Evolutionary conservation across 2,113 vertebrate genomes (phyloP).

Genomic region (Urocitellus parryii): DNA sequence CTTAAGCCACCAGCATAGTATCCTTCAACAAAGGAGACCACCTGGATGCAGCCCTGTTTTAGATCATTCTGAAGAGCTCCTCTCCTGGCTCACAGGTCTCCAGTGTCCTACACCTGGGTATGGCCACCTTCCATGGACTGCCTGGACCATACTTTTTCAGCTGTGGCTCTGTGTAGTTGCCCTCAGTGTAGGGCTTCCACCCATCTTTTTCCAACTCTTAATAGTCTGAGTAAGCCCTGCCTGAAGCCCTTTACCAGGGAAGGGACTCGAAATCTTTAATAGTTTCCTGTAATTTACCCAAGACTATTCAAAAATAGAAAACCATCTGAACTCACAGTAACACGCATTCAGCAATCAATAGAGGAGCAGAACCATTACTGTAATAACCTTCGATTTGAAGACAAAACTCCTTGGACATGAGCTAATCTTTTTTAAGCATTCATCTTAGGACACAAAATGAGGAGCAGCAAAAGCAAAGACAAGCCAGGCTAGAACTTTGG

Average conservation of each 20-base stretch:
- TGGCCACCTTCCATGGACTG: neutral
- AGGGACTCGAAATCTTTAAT: neutral
- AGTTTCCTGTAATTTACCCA: neutral
- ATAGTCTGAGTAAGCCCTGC: neutral
- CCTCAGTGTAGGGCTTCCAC: rapidly evolving
- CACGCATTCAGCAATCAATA: neutral
- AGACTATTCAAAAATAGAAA: slow-evolving; percentile 1
- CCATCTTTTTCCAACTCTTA: neutral
- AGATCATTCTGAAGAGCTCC: neutral
- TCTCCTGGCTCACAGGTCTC: neutral
- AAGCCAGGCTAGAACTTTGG: neutral
- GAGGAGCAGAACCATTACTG: neutral
- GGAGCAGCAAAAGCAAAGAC: slow-evolving; percentile 11
- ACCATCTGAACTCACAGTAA: neutral
- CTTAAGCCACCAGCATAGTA: neutral
- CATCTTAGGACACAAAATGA: slow-evolving; percentile 44
- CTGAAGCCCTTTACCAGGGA: neutral
- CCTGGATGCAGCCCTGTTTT: neutral
- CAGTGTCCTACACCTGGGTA: neutral
- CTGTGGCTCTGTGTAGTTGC: neutral
- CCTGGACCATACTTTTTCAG: neutral
- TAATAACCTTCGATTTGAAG: slow-evolving; percentile 51
- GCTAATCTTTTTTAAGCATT: slow-evolving; percentile 37
- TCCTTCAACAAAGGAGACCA: neutral
- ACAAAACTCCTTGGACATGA: slow-evolving; percentile 52